A percentile compares a stretch with the other conserved stretches of the same genome.
These are phyloP conservation scores for Petrocephalus zakoni DNA, from an alignment of 2,113 vertebrate species.

Conservation along the genomic window DNA sequence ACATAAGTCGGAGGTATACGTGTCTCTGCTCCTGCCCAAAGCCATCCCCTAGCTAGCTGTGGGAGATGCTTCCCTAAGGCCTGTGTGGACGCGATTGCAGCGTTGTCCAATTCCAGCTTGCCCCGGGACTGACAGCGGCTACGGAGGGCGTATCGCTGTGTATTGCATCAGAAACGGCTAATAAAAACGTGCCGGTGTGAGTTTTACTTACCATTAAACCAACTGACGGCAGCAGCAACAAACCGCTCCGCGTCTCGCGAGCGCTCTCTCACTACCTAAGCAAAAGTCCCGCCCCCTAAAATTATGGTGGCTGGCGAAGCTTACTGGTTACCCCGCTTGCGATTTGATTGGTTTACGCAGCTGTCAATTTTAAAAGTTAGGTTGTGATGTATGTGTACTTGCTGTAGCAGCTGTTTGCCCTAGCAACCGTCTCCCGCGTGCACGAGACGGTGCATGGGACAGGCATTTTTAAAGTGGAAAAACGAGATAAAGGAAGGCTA, in stretches of 20 bases:
- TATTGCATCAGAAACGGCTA: not conserved
- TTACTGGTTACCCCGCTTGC: not conserved
- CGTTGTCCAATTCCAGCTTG: not conserved
- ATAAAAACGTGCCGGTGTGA: not conserved
- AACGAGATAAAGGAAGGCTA: not conserved
- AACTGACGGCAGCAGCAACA: not conserved
- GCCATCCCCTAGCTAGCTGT: not conserved
- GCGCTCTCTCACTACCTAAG: slow-evolving; percentile 40
- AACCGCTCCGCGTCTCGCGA: not conserved
- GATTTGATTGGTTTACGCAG: slow-evolving; percentile 26
- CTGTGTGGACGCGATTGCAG: not conserved
- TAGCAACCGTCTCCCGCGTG: slow-evolving; percentile 56
- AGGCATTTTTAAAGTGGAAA: not conserved
- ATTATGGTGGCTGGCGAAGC: slow-evolving; percentile 39
- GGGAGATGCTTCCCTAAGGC: not conserved
- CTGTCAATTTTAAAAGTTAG: slow-evolving; percentile 31
- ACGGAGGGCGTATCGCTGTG: not conserved
- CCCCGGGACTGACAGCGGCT: not conserved
- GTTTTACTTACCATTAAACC: slow-evolving; percentile 13
- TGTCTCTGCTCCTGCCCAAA: not conserved
- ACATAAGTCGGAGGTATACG: not conserved
- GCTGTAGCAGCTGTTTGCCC: slow-evolving; percentile 49
- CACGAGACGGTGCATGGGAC: not conserved
- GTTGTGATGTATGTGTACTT: slow-evolving; percentile 25
- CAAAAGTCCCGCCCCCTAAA: not conserved